Evolutionary conservation across 2,797 vertebrate species (phyloP).

Genomic region (Arnoldichthys spilopterus): DNA sequence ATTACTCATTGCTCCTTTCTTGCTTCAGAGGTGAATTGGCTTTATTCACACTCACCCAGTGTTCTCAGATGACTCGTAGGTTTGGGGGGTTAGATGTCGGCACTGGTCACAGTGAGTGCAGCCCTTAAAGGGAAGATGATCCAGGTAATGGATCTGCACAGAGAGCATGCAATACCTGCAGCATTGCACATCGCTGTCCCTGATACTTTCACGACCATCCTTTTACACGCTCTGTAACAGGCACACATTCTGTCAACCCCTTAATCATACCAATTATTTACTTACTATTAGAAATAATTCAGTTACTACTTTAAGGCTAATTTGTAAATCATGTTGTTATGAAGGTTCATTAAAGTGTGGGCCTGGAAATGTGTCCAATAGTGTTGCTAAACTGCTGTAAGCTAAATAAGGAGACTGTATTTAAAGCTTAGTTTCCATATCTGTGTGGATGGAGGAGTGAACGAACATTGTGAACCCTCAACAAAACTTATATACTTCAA

Average conservation of each 20-base stretch:
- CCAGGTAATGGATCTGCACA: slow-evolving; percentile 68
- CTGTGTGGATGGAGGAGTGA: too few species aligned
- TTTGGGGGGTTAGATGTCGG: slow-evolving; percentile 63
- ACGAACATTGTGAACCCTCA: too few species aligned
- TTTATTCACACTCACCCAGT: slow-evolving; percentile 40
- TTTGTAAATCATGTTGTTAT: background rate
- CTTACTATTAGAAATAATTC: background rate
- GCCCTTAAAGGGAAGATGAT: slow-evolving; percentile 62
- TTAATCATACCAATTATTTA: slow-evolving; percentile 13
- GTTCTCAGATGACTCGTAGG: slow-evolving; percentile 59
- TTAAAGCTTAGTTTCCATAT: too few species aligned
- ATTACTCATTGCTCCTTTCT: slow-evolving; percentile 2
- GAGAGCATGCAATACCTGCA: slow-evolving; percentile 64
- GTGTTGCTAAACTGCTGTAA: too few species aligned
- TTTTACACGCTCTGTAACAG: slow-evolving; percentile 52
- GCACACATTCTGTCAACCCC: slow-evolving; percentile 59
- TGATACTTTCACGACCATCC: slow-evolving; percentile 70
- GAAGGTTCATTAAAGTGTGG: background rate
- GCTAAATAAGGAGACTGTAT: too few species aligned
- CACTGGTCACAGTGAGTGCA: slow-evolving; percentile 54
- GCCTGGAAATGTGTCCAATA: too few species aligned
- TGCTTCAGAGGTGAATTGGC: slow-evolving; percentile 20
- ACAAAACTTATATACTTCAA: too few species aligned
- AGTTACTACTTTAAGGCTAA: slow-evolving; percentile 4
- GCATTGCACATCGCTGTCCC: slow-evolving; percentile 66